Percentiles rank a stretch among this genome's conserved stretches.
Evolutionary conservation across 2,113 vertebrate species (phyloP).

Genomic region (Dascyllus trimaculatus): DNA sequence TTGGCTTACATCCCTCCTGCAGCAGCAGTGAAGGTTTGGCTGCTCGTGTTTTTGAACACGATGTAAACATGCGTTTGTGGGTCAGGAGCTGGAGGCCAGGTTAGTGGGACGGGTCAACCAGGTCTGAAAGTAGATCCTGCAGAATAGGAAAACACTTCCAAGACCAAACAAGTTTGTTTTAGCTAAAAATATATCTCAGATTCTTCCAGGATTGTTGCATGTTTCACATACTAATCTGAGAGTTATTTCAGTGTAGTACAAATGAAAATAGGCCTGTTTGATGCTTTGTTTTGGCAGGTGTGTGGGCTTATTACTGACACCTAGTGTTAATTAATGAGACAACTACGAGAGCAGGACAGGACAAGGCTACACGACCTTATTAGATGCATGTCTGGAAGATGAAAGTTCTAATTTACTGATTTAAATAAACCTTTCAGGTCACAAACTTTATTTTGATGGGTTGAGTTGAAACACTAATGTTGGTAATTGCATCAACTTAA

Average conservation of each 20-base stretch:
- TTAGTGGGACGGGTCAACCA: not conserved
- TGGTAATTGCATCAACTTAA: no score
- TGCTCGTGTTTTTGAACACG: not conserved
- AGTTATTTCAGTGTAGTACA: no score
- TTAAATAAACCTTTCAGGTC: no score
- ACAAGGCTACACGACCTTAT: not conserved
- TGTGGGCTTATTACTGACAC: slow-evolving; percentile 78
- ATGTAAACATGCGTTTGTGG: slow-evolving; percentile 19
- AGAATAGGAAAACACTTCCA: not conserved
- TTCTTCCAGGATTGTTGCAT: not conserved
- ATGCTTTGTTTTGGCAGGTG: slow-evolving; percentile 16
- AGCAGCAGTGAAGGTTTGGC: no score
- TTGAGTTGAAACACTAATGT: no score
- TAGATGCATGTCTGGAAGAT: no score
- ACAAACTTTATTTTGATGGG: no score
- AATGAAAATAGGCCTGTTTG: not conserved
- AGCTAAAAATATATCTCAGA: not conserved
- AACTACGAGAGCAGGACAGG: not conserved
- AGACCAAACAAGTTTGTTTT: not conserved
- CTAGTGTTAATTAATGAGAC: slow-evolving; percentile 82
- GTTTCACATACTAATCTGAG: no score
- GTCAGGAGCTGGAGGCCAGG: slow-evolving; percentile 9
- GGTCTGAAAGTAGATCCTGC: slow-evolving; percentile 19
- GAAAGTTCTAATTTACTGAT: no score
- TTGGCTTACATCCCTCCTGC: not conserved